These are phyloP conservation scores for Monoplex corrugatus DNA, from an alignment of 2,888 invertebrate genomes.

Conservation along the genomic window DNA sequence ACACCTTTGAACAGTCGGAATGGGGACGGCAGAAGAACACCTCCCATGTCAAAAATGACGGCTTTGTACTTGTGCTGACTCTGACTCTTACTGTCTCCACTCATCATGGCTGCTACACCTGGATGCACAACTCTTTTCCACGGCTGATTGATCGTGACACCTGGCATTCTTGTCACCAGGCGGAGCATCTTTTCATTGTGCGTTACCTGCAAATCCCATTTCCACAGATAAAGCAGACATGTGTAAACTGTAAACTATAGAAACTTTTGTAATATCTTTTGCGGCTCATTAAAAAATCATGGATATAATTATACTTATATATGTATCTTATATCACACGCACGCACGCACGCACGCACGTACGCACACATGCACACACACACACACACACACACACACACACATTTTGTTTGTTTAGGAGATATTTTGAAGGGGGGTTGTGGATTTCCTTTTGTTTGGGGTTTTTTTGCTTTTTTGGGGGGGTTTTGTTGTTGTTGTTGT, in stretches of 20 bases:
- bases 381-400: not conserved
- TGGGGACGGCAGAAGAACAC: slow-evolving; percentile 82
- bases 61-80: slow-evolving; percentile 71
- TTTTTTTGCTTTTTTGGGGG: too few relatives aligned
- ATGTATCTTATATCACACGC: too few relatives aligned
- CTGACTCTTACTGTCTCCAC: not conserved
- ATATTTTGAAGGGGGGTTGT: too few relatives aligned
- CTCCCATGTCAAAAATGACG: slow-evolving; percentile 83
- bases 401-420: too few relatives aligned
- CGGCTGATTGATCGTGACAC: not conserved
- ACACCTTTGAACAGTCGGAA: slow-evolving; percentile 74
- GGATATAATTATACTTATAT: too few relatives aligned
- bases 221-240: not conserved
- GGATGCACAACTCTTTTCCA: slow-evolving; percentile 24
- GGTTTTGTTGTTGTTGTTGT: too few relatives aligned
- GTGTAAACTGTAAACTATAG: too few relatives aligned
- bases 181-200: slow-evolving; percentile 34
- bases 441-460: too few relatives aligned
- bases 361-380: not conserved
- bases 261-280: too few relatives aligned
- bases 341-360: not conserved
- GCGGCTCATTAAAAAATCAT: too few relatives aligned
- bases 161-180: not conserved
- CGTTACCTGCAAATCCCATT: not conserved
- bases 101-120: not conserved